Percentiles rank a stretch among this genome's conserved stretches.
phyloP scores from a whole-genome alignment of 2,113 vertebrate genomes.

The Saguinus midas region DNA sequence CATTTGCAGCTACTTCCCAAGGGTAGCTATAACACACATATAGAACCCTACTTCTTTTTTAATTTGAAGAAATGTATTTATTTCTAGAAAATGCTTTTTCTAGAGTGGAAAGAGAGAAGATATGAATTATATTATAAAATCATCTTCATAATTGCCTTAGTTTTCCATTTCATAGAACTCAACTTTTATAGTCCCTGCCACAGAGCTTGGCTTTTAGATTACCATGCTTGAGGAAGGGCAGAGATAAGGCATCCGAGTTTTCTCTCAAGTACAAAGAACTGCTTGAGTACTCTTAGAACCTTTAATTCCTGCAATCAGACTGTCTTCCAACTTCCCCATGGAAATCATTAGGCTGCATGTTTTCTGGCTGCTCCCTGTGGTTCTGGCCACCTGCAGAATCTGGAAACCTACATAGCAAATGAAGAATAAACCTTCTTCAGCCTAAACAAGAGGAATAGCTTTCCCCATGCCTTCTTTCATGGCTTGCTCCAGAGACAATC shows the following conservation, averaged over 20 bases:
- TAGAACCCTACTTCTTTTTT: not conserved
- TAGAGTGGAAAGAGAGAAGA: not conserved
- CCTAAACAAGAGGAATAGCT: not conserved
- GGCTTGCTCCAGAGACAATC: not conserved
- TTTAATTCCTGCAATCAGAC: not conserved
- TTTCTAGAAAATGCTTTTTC: not conserved
- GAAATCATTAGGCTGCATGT: not conserved
- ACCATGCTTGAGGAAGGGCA: not conserved
- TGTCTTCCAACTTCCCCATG: not conserved
- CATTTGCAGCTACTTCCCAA: not conserved
- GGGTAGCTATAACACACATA: not conserved
- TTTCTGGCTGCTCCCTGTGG: not conserved
- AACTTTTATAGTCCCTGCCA: not conserved
- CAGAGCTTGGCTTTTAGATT: not conserved
- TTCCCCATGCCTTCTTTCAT: not conserved
- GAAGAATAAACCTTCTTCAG: not conserved
- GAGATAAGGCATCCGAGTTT: not conserved
- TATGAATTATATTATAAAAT: not conserved
- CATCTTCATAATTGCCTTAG: not conserved
- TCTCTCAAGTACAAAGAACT: not conserved
- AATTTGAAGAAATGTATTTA: not conserved
- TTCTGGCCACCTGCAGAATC: not conserved
- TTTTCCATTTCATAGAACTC: not conserved
- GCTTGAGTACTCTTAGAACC: too few relatives aligned
- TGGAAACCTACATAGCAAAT: not conserved